Percentiles rank a stretch among this genome's conserved stretches.
These are phyloP conservation scores for Smittia sp. DNA, from an alignment of 2,888 invertebrate species.

Conservation along the genomic window DNA sequence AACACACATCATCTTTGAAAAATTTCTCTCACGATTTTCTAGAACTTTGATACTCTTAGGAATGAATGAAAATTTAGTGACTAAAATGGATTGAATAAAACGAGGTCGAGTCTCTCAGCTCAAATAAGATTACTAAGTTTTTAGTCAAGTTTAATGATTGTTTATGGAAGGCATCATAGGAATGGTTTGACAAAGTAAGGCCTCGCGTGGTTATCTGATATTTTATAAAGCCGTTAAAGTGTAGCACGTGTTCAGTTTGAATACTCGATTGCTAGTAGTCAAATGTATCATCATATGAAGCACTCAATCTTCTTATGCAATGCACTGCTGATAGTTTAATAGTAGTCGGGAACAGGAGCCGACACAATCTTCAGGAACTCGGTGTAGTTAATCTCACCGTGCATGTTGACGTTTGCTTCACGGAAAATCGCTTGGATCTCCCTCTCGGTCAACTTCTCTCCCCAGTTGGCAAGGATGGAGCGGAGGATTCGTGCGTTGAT, in stretches of 20 bases:
- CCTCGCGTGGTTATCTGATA: no score
- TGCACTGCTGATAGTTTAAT: no score
- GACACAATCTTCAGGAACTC: conserved; percentile 91
- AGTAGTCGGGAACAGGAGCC: conserved; percentile 90
- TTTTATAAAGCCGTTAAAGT: no score
- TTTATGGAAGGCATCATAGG: no score
- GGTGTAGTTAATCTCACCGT: conserved; percentile 79
- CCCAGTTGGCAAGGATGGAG: conserved; percentile 86
- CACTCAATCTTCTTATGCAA: no score
- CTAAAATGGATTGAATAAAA: neutral
- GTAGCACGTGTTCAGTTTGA: no score
- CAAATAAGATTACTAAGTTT: no score
- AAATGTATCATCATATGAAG: no score
- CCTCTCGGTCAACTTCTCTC: conserved; percentile 75
- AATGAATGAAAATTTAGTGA: neutral
- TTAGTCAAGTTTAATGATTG: no score
- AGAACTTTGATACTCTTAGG: conserved; percentile 18
- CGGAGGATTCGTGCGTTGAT: conserved; percentile 80
- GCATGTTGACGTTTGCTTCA: conserved; percentile 81
- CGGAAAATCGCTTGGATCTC: conserved; percentile 88
- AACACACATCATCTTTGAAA: neutral
- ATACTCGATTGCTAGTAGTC: no score
- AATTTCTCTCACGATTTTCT: neutral
- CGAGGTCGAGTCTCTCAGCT: neutral
- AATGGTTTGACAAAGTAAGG: no score